Evolutionary conservation across 1,140 invertebrate genomes (phyloP).

Genomic region (Mya arenaria): DNA sequence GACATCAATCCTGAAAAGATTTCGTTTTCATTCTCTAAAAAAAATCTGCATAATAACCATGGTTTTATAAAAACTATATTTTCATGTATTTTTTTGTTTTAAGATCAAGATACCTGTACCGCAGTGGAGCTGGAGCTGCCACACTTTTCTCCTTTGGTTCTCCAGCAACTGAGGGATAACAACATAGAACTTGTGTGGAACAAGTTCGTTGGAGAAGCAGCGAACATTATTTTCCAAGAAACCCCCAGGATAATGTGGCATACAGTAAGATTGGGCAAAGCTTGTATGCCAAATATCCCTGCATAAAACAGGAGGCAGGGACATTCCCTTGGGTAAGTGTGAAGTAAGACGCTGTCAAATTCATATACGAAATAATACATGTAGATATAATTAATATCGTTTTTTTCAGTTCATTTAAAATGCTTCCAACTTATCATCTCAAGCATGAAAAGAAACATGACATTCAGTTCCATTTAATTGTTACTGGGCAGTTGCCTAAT

Average conservation of each 20-base stretch:
- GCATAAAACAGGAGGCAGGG: not conserved
- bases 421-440: too few relatives aligned
- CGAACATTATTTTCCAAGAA: not conserved
- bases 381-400: too few relatives aligned
- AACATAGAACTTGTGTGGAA: constrained; percentile 27
- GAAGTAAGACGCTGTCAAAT: too few relatives aligned
- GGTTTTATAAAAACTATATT: not conserved
- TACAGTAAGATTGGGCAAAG: not conserved
- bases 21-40: not conserved
- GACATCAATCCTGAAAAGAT: not conserved
- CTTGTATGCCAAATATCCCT: not conserved
- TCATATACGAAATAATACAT: too few relatives aligned
- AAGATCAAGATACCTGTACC: not conserved
- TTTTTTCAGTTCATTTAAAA: too few relatives aligned
- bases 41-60: not conserved
- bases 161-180: not conserved
- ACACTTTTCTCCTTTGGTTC: constrained; percentile 3
- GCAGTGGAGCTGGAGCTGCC: constrained; percentile 2
- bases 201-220: not conserved
- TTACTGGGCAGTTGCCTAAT: too few relatives aligned
- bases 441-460: too few relatives aligned
- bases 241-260: not conserved
- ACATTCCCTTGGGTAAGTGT: not conserved
- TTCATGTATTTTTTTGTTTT: not conserved
- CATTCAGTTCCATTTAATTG: too few relatives aligned